Conservation (phyloP, 2,797 vertebrate species). For the Pseudomugil gertrudae region DNA sequence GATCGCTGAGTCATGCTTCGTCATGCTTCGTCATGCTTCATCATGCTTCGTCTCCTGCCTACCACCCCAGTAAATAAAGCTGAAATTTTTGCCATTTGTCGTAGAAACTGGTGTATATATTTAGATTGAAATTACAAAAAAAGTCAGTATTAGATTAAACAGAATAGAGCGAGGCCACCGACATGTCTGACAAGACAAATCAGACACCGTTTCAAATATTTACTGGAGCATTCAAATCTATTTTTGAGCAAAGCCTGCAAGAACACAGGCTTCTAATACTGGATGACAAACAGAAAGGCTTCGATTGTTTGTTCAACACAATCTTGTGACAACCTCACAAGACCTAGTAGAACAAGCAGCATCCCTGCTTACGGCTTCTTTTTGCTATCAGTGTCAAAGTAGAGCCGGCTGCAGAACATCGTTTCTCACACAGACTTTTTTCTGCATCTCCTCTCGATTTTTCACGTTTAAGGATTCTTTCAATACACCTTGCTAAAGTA, state of each 20-base stretch:
- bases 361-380: background rate
- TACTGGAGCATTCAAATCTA: slow-evolving; percentile 55
- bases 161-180: slow-evolving; percentile 26
- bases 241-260: slow-evolving; percentile 47
- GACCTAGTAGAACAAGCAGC: slow-evolving; percentile 29
- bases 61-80: background rate
- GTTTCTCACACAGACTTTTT: slow-evolving; percentile 19
- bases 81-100: background rate
- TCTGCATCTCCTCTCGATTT: slow-evolving; percentile 17
- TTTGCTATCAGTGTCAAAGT: slow-evolving; percentile 23
- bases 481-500: slow-evolving; percentile 33
- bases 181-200: slow-evolving; percentile 44
- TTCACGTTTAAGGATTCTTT: slow-evolving; percentile 41
- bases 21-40: too few relatives aligned
- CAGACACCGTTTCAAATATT: slow-evolving; percentile 60
- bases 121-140: slow-evolving; percentile 34
- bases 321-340: slow-evolving; percentile 41
- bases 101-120: slow-evolving; percentile 29
- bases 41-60: background rate
- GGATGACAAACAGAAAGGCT: slow-evolving; percentile 30
- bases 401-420: slow-evolving; percentile 9
- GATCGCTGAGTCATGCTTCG: too few relatives aligned
- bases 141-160: slow-evolving; percentile 40
- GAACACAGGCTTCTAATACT: slow-evolving; percentile 37
- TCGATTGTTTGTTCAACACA: slow-evolving; percentile 33